These are phyloP conservation scores for Isoperla grammatica DNA, from an alignment of 2,888 invertebrate genomes.

Conservation along the genomic window DNA sequence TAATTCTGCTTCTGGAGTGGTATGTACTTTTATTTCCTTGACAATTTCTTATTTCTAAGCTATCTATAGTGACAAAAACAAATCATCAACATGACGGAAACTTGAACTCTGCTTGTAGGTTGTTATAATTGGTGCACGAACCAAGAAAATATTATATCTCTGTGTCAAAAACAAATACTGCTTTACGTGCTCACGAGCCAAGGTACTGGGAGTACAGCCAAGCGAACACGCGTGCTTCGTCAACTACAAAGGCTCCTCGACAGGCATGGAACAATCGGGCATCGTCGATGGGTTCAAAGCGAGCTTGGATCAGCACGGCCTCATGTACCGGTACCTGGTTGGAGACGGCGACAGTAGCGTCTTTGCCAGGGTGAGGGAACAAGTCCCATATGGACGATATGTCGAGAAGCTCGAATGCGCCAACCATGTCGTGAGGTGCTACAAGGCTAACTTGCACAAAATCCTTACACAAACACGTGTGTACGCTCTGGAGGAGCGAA, in stretches of 20 bases:
- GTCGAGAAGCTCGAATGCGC: slow-evolving; percentile 30
- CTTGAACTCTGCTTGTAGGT: too few species aligned
- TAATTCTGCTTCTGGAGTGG: too few species aligned
- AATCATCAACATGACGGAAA: too few species aligned
- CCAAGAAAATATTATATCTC: background rate
- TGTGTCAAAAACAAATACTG: too few species aligned
- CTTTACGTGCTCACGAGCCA: background rate
- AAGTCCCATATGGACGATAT: slow-evolving; percentile 12
- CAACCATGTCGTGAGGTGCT: slow-evolving; percentile 26
- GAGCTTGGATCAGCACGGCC: too few species aligned
- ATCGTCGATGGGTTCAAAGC: slow-evolving; percentile 30
- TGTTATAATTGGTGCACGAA: background rate
- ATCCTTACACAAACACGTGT: background rate
- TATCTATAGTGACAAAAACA: too few species aligned
- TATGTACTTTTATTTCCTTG: too few species aligned
- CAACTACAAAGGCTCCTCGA: background rate
- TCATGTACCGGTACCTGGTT: slow-evolving; percentile 25
- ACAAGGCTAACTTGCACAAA: slow-evolving; percentile 22
- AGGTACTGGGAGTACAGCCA: background rate
- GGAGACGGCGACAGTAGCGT: slow-evolving; percentile 31
- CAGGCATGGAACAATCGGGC: slow-evolving; percentile 23
- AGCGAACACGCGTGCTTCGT: background rate
- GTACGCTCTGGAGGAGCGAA: background rate
- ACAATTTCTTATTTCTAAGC: too few species aligned
- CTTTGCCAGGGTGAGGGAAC: slow-evolving; percentile 22